Percentiles rank a stretch among this genome's conserved stretches.
phyloP scores from a whole-genome alignment of 2,113 vertebrate genomes.

The Struthidea cinerea region DNA sequence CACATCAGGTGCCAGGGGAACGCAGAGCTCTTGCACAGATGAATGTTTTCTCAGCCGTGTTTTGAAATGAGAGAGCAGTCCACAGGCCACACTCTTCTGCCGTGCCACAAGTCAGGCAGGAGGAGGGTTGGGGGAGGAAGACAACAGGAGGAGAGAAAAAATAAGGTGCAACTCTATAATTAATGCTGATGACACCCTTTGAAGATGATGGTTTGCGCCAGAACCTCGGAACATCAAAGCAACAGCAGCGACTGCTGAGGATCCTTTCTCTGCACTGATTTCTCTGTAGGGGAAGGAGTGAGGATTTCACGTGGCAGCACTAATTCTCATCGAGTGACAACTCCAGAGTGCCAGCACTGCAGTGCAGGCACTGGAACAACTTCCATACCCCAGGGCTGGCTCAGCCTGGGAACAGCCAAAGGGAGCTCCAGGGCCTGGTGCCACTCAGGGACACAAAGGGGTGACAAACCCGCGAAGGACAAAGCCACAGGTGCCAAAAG shows the following conservation, averaged over 20 bases:
- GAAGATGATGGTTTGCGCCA: neutral
- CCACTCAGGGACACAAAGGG: neutral
- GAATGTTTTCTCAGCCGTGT: fast-evolving
- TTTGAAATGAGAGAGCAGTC: neutral
- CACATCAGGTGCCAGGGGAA: neutral
- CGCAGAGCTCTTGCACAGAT: neutral
- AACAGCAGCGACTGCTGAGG: fast-evolving
- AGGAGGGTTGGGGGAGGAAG: neutral
- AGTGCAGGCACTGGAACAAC: neutral
- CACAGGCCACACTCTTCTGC: neutral
- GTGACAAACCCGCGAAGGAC: neutral
- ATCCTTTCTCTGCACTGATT: neutral
- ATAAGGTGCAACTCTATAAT: neutral
- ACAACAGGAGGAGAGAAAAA: neutral
- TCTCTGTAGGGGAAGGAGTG: neutral
- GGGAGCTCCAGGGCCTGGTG: neutral
- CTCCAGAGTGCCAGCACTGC: neutral
- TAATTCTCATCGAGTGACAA: neutral
- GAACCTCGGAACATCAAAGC: slow-evolving; percentile 8
- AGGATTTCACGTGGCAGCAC: neutral
- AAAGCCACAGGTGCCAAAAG: neutral
- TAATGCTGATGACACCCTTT: neutral
- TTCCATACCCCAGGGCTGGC: neutral
- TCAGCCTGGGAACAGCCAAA: neutral
- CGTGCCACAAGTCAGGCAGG: neutral